Evolutionary conservation across 1,140 invertebrate genomes (phyloP).

Genomic region (Mercenaria mercenaria): DNA sequence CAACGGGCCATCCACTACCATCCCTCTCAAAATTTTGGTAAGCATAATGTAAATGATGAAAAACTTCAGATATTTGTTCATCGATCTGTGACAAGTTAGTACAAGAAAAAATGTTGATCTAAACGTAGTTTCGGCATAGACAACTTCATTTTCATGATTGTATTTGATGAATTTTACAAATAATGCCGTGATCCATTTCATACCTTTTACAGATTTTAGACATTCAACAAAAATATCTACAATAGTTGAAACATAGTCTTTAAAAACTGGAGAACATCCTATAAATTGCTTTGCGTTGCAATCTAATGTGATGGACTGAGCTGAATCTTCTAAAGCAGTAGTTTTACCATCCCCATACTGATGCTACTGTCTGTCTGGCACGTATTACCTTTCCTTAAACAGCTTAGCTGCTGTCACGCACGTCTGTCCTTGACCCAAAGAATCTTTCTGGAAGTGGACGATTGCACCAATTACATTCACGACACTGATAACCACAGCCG

Average conservation of each 20-base stretch:
- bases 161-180: neutral
- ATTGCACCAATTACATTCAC: neutral
- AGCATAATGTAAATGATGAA: neutral
- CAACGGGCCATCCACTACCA: slow-evolving; percentile 12
- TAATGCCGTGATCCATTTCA: slow-evolving; percentile 1
- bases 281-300: neutral
- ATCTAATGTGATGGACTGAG: neutral
- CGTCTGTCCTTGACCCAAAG: neutral
- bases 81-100: neutral
- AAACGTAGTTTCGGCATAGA: neutral
- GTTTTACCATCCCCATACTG: neutral
- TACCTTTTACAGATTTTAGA: neutral
- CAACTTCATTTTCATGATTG: neutral
- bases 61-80: neutral
- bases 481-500: neutral
- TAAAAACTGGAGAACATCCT: neutral
- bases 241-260: neutral
- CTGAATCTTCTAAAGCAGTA: neutral
- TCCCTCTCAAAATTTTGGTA: slow-evolving; percentile 13
- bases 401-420: neutral
- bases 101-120: neutral
- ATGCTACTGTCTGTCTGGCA: neutral
- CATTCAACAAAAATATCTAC: neutral
- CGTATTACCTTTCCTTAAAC: neutral
- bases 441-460: neutral